A percentile compares a stretch with the other conserved stretches of the same genome.
Conservation (phyloP, 2,888 invertebrate species). For the Tholera decimalis region DNA sequence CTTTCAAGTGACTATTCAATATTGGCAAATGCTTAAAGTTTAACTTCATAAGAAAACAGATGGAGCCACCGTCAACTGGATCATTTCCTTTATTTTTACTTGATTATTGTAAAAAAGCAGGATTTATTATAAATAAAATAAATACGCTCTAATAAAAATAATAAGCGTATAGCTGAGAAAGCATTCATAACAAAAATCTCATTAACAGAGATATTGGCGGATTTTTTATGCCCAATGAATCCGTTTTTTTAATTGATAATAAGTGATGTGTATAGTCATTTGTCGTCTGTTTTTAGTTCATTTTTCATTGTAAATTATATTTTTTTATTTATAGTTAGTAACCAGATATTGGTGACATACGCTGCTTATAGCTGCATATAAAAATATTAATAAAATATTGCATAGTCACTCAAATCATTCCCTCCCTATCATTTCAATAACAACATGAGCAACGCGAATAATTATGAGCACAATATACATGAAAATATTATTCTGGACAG, state of each 20-base stretch:
- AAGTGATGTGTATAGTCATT: no score
- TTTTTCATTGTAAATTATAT: no score
- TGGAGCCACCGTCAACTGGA: background rate
- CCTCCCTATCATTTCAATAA: constrained; percentile 25
- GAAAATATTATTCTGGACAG: constrained; percentile 47
- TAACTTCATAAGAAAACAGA: constrained; percentile 13
- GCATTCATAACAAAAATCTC: no score
- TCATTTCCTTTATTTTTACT: background rate
- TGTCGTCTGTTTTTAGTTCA: no score
- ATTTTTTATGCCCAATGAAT: no score
- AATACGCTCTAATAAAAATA: no score
- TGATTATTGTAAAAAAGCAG: background rate
- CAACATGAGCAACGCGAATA: constrained; percentile 57
- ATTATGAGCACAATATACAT: constrained; percentile 56
- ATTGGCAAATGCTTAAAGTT: background rate
- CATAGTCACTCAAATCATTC: constrained; percentile 48
- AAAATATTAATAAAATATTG: constrained; percentile 19
- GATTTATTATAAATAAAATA: no score
- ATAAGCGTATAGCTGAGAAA: no score
- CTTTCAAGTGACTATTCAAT: constrained; percentile 51
- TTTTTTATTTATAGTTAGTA: background rate
- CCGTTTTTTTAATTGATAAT: no score
- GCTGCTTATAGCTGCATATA: background rate
- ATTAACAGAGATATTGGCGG: no score
- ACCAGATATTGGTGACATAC: background rate